A percentile compares a stretch with the other conserved stretches of the same genome.
Conservation (phyloP, 2,797 vertebrate species). For the Betta splendens region DNA sequence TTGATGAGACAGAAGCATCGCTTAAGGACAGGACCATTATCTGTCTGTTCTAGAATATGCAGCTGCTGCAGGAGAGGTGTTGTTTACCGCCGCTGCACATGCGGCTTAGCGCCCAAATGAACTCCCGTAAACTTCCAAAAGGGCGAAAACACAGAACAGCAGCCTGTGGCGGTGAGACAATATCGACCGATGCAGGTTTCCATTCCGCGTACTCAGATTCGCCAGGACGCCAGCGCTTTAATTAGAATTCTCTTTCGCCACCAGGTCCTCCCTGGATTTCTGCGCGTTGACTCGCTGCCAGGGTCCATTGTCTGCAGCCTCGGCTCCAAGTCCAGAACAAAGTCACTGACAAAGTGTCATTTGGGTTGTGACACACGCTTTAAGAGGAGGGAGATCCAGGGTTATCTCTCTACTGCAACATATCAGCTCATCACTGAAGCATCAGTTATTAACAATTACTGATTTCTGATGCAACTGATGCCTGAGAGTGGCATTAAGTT, state of each 20-base stretch:
- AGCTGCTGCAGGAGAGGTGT: conserved; percentile 43
- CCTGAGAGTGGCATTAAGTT: too few species aligned
- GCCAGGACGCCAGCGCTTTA: conserved; percentile 58
- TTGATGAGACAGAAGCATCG: conserved; percentile 8
- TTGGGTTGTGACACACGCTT: conserved; percentile 26
- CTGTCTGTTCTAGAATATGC: conserved; percentile 34
- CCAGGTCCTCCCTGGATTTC: conserved; percentile 25
- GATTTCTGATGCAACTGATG: too few species aligned
- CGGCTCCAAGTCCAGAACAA: conserved; percentile 53
- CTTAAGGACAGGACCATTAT: conserved; percentile 37
- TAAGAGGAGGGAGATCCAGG: too few species aligned
- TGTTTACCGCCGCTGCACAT: conserved; percentile 55
- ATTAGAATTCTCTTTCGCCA: conserved; percentile 59
- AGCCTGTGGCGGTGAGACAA: conserved; percentile 51
- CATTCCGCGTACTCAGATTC: conserved; percentile 38
- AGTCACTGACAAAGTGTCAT: conserved; percentile 49
- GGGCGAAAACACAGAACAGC: conserved; percentile 57
- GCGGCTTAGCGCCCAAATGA: conserved; percentile 61
- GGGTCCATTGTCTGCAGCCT: conserved; percentile 39
- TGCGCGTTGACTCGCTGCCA: conserved; percentile 48
- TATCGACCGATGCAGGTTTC: conserved; percentile 68
- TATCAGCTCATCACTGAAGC: too few species aligned
- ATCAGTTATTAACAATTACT: too few species aligned
- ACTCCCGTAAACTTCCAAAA: conserved; percentile 60
- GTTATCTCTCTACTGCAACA: too few species aligned